These are phyloP conservation scores for Echiichthys vipera DNA, from an alignment of 2,797 vertebrate species.

Conservation along the genomic window DNA sequence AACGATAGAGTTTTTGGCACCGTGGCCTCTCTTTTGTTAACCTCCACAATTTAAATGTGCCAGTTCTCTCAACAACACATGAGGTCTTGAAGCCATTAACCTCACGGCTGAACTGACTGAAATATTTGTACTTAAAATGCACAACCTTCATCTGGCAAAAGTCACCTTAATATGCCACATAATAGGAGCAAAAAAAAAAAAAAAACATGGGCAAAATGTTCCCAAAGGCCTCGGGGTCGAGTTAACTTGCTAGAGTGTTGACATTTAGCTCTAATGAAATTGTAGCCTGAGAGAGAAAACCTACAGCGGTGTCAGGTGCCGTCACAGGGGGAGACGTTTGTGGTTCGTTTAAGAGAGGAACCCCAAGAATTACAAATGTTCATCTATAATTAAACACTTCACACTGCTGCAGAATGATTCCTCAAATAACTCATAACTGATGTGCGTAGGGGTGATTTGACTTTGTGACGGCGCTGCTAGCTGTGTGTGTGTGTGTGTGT, in stretches of 20 bases:
- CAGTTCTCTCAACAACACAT: slow-evolving; percentile 14
- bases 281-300: not conserved
- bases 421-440: not conserved
- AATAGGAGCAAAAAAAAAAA: slow-evolving; percentile 1
- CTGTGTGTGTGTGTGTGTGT: too few relatives aligned
- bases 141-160: slow-evolving; percentile 13
- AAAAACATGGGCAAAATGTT: slow-evolving; percentile 3
- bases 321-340: not conserved
- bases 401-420: not conserved
- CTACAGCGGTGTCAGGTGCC: not conserved
- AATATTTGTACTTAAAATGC: slow-evolving; percentile 13
- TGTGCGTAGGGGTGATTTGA: not conserved
- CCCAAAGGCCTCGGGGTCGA: slow-evolving; percentile 21
- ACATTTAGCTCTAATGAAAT: slow-evolving; percentile 37
- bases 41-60: slow-evolving; percentile 18
- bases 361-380: not conserved
- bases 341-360: not conserved
- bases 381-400: slow-evolving; percentile 17
- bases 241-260: slow-evolving; percentile 20
- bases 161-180: not conserved
- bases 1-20: too few relatives aligned
- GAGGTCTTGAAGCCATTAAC: slow-evolving; percentile 8
- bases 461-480: too few relatives aligned
- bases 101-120: not conserved
- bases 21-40: not conserved